These are phyloP conservation scores for Amblyopsis rosae DNA, from an alignment of 2,113 vertebrate species.

Conservation along the genomic window DNA sequence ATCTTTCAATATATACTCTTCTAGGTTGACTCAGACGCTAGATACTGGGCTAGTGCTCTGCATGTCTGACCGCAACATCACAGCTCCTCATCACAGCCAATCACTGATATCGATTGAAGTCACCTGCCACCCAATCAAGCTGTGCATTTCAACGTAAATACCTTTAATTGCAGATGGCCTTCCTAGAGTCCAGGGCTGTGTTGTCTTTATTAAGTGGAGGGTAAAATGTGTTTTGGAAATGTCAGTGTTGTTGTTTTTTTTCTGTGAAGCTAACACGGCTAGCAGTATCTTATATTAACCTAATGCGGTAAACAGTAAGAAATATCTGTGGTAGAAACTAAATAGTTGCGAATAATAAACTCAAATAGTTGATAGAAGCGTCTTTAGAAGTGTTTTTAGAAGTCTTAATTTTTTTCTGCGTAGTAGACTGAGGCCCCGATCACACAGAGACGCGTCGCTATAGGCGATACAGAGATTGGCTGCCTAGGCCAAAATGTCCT, in stretches of 20 bases:
- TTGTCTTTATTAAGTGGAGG: conserved; percentile 34
- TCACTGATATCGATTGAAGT: conserved; percentile 42
- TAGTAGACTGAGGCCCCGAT: conserved; percentile 15
- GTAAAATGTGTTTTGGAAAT: conserved; percentile 22
- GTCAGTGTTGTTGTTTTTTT: conserved; percentile 22
- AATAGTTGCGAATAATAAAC: conserved; percentile 32
- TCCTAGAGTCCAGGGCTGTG: conserved; percentile 31
- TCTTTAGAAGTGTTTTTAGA: not conserved
- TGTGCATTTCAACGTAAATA: conserved; percentile 29
- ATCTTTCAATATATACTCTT: not conserved
- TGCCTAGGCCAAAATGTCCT: too few species aligned
- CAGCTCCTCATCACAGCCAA: conserved; percentile 20
- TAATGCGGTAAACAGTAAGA: too few species aligned
- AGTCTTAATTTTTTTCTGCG: conserved; percentile 7
- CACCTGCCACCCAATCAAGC: conserved; percentile 26
- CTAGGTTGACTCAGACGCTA: not conserved
- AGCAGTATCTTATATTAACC: too few species aligned
- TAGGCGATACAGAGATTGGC: too few species aligned
- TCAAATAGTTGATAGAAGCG: conserved; percentile 21
- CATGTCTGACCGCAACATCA: not conserved
- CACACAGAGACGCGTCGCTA: too few species aligned
- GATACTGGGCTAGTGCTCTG: not conserved
- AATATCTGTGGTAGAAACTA: conserved; percentile 24
- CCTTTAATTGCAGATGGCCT: conserved; percentile 32
- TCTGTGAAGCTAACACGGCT: conserved; percentile 3